Percentiles rank a stretch among this genome's conserved stretches.
These are phyloP conservation scores for Sinodicranocentrus sp. DNA, from an alignment of 2,888 invertebrate genomes.

Conservation along the genomic window DNA sequence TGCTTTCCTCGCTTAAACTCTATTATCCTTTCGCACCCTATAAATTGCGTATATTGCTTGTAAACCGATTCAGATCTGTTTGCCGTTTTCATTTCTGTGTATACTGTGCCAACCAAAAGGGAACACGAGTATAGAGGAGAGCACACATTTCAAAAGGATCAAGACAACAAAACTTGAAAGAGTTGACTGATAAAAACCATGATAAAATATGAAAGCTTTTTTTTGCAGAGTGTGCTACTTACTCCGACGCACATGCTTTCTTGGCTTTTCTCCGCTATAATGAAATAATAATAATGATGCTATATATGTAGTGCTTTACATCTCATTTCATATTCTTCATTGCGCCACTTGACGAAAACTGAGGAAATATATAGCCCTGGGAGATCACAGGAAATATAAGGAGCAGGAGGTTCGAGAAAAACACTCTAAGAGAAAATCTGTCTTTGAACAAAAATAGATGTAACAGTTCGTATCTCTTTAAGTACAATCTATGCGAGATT, in stretches of 20 bases:
- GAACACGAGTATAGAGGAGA: too few relatives aligned
- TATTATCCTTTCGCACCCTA: slow-evolving; percentile 19
- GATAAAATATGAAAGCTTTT: too few relatives aligned
- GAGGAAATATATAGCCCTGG: background rate
- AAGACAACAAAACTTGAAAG: too few relatives aligned
- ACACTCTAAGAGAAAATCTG: slow-evolving; percentile 2
- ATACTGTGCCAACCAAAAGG: too few relatives aligned
- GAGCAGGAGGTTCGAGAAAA: slow-evolving; percentile 9
- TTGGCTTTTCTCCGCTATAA: too few relatives aligned
- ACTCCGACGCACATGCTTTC: too few relatives aligned
- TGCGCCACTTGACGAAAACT: background rate
- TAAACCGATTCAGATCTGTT: slow-evolving; percentile 15
- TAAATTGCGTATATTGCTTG: slow-evolving; percentile 13
- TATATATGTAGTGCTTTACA: too few relatives aligned
- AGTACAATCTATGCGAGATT: background rate
- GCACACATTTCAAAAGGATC: too few relatives aligned
- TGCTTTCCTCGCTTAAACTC: background rate
- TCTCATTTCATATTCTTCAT: background rate
- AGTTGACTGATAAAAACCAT: too few relatives aligned
- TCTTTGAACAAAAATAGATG: background rate
- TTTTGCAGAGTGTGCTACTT: too few relatives aligned
- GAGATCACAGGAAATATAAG: background rate
- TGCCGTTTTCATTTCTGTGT: background rate
- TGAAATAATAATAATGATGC: too few relatives aligned
- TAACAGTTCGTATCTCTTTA: background rate